Percentiles rank a stretch among this genome's conserved stretches.
phyloP scores from a whole-genome alignment of 2,888 invertebrate genomes.

The Trichopoda pennipes region DNA sequence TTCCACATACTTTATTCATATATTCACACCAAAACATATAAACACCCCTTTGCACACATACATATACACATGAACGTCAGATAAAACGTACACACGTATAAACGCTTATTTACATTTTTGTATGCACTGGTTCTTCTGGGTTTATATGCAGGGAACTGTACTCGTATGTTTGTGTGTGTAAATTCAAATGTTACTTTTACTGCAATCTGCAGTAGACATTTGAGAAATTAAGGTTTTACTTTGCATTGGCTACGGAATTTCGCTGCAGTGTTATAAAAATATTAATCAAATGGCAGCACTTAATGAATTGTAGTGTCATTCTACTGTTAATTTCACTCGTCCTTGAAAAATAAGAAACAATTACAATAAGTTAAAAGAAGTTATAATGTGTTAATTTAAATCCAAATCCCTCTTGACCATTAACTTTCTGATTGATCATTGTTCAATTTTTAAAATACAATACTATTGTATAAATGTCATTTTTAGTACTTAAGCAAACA shows the following conservation, averaged over 20 bases:
- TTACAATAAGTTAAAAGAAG: conserved; percentile 6
- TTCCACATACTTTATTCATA: conserved; percentile 40
- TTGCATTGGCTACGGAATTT: background rate
- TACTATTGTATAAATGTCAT: conserved; percentile 8
- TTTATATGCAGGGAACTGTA: background rate
- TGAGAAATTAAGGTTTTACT: conserved; percentile 8
- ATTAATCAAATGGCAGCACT: background rate
- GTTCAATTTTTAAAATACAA: conserved; percentile 29
- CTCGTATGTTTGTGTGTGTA: conserved; percentile 1
- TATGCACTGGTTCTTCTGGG: background rate
- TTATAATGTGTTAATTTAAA: conserved; percentile 51
- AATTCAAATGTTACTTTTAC: conserved; percentile 40
- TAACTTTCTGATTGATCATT: conserved; percentile 48
- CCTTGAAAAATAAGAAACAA: background rate
- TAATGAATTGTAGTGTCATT: background rate
- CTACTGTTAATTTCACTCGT: background rate
- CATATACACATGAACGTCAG: background rate
- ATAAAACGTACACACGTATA: background rate
- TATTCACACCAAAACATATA: conserved; percentile 7
- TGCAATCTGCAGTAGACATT: background rate
- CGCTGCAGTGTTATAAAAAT: background rate
- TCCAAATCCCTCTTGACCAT: conserved; percentile 36
- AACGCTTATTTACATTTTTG: background rate
- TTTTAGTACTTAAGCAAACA: conserved; percentile 6
- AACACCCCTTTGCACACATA: background rate